Evolutionary conservation across 2,888 invertebrate species (phyloP).

Genomic region (Apamea monoglypha): DNA sequence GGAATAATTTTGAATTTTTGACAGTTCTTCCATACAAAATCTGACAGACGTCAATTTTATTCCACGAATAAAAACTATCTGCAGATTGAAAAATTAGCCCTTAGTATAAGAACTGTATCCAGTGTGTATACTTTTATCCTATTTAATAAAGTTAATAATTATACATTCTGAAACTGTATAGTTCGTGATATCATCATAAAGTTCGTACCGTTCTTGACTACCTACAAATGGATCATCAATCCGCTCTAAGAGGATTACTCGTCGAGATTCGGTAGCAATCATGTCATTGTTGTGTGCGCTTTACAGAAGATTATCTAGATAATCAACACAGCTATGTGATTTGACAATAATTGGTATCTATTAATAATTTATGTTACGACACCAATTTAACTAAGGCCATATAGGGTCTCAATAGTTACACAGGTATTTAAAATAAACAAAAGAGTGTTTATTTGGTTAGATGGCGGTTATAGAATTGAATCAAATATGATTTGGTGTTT

Average conservation of each 20-base stretch:
- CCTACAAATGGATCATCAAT: conserved; percentile 37
- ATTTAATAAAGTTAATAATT: background rate
- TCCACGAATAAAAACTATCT: no score
- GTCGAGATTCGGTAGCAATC: conserved; percentile 35
- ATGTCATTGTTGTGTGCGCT: conserved; percentile 23
- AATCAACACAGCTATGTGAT: conserved; percentile 25
- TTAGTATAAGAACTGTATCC: background rate
- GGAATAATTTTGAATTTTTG: no score
- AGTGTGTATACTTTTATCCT: background rate
- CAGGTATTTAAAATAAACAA: background rate
- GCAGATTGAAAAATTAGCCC: no score
- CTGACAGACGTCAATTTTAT: no score
- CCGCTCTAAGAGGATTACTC: conserved; percentile 48
- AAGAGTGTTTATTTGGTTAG: background rate
- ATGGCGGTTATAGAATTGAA: background rate
- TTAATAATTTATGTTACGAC: background rate
- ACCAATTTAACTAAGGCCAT: background rate
- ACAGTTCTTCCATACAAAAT: no score
- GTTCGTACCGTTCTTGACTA: background rate
- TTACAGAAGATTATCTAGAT: conserved; percentile 30
- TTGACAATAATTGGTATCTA: conserved; percentile 6
- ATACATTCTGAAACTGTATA: background rate
- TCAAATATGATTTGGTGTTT: background rate
- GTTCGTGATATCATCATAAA: background rate
- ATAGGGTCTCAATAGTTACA: background rate